phyloP scores from a whole-genome alignment of 2,797 vertebrate genomes.

The Neopelma chrysocephalum region DNA sequence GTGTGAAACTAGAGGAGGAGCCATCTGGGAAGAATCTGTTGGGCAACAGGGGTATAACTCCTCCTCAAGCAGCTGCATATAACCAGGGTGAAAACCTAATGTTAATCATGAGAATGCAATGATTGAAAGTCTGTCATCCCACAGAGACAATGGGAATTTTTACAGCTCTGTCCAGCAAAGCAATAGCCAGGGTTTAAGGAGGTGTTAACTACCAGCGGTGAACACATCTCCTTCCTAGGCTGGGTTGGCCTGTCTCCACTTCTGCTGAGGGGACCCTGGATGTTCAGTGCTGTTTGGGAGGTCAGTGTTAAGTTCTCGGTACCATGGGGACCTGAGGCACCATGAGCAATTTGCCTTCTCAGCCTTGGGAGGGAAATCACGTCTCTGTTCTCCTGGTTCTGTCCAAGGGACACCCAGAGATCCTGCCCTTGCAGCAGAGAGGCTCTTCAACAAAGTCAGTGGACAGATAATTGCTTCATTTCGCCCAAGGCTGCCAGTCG shows the following conservation, averaged over 20 bases:
- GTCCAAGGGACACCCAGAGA: not conserved
- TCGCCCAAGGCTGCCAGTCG: not conserved
- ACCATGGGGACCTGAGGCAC: not conserved
- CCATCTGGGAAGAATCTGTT: not conserved
- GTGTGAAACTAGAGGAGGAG: not conserved
- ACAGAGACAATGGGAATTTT: not conserved
- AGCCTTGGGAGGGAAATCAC: not conserved
- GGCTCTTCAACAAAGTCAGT: not conserved
- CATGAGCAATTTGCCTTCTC: not conserved
- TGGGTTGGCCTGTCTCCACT: not conserved
- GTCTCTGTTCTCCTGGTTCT: not conserved
- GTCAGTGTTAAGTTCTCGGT: not conserved
- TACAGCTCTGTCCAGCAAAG: not conserved
- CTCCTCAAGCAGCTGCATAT: not conserved
- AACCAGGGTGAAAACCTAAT: not conserved
- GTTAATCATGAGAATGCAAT: not conserved
- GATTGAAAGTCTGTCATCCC: not conserved
- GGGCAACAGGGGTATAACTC: not conserved
- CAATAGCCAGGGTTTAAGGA: not conserved
- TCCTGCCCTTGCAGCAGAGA: not conserved
- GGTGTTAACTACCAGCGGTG: not conserved
- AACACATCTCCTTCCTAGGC: not conserved
- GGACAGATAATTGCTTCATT: not conserved
- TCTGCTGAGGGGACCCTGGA: not conserved
- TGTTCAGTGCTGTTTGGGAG: accelerated